Conservation (phyloP, 2,888 invertebrate species). For the Leucania comma region DNA sequence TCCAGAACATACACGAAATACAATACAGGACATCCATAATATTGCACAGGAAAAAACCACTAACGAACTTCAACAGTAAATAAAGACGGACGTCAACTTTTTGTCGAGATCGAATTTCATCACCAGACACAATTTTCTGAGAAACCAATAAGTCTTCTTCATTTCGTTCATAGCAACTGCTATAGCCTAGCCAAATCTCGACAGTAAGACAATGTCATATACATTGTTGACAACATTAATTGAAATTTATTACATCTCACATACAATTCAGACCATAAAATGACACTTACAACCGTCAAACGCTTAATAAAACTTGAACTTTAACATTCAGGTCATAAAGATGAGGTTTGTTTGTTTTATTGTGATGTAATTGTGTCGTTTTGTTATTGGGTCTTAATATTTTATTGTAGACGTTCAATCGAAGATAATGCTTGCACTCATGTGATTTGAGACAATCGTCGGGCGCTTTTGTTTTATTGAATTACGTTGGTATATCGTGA, state of each 20-base stretch:
- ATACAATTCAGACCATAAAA: constrained; percentile 78
- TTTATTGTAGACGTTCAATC: constrained; percentile 79
- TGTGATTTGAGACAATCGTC: constrained; percentile 88
- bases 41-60: constrained; percentile 10
- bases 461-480: constrained; percentile 85
- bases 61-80: constrained; percentile 20
- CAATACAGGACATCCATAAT: constrained; percentile 18
- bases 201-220: constrained; percentile 82
- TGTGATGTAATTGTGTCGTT: constrained; percentile 71
- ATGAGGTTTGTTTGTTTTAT: constrained; percentile 59
- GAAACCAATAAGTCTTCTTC: constrained; percentile 44
- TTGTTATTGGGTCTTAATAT: constrained; percentile 51
- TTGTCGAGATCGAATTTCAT: constrained; percentile 46
- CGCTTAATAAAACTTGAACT: constrained; percentile 66
- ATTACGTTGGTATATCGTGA: constrained; percentile 72
- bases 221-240: constrained; percentile 86
- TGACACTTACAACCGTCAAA: constrained; percentile 70
- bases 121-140: constrained; percentile 31
- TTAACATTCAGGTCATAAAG: constrained; percentile 62
- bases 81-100: constrained; percentile 28
- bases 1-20: constrained; percentile 2
- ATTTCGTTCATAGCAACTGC: constrained; percentile 50
- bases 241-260: constrained; percentile 89
- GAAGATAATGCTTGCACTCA: constrained; percentile 88
- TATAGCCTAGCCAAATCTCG: constrained; percentile 81